Evolutionary conservation across 2,113 vertebrate genomes (phyloP), one percentile per base, ranked within the genome.

Genomic region (Myotis yumanensis): DNA sequence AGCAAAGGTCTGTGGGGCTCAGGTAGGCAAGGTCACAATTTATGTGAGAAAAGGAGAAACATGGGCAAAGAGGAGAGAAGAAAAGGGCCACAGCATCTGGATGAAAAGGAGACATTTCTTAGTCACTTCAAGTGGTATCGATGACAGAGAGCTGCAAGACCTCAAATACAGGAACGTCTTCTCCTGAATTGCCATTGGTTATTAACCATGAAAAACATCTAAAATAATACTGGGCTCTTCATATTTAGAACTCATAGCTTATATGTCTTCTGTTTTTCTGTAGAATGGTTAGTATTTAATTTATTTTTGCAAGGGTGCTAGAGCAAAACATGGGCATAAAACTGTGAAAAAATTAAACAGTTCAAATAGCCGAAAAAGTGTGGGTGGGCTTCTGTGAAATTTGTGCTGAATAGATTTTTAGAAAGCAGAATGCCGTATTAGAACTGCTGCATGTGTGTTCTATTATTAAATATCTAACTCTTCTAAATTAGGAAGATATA

Each of bases 401-500:
- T 62, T 51, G 86, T 89, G 83, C 92, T 96, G 95, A 94, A 95
- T 95, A 90, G 95, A 96, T 93, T 96, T 97, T 96, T 96, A 96
- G 96, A 94, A 96, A 96, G 95, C 86, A 94, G 87, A 94, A 48
- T 37, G 69, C 35, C 32, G 43, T 83, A 86, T 79, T 91, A 84
- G 90, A 91, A 81, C 43, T 14, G 64, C 51, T 95, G 89, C 88
- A 96, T 77, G 35, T 92, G 92, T 71, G 64, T 96, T 95, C 93
- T 95, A 95, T 97, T 97, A 96, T 97, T 97, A 97, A 96, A 86
- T 89, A 86, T 40, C 88, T 89, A 90, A 91, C 81, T 95, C 93
- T 89, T 86, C 96, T 87, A 97, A 97, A 95, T 64, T 91, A 66
- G 88, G 89, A 92, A 95, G 20, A 95, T 83, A 96, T 94, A 96